Base-by-base conservation (phyloP, 2,113 vertebrate species). In the Daubentonia madagascariensis region DNA sequence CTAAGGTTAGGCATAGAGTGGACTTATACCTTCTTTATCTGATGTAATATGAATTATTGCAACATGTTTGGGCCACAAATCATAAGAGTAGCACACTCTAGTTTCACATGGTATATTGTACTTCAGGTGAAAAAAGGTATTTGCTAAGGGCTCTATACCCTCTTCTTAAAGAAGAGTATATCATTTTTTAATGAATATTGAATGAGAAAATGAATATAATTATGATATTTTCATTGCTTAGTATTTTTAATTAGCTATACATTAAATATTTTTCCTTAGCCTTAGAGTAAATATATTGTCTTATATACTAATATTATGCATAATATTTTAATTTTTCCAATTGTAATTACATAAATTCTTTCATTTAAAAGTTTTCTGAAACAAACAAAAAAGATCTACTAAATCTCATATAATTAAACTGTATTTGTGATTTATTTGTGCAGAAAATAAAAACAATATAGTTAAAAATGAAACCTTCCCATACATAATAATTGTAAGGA, bases 311-410 rank as follows among this genome's bases (percentile, higher is more conserved):
- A 61, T 75, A 73, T 22, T 83, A 73, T 85, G 35, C 50, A 86
- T 13, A 43, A 5, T 30, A 52, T 86, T 91, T 86, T 43, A 89
- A 78, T 83, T 95, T 83, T 94, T 86, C 35, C n/a, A 90, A 92
- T 67, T 52, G 28, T 63, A 63, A 63, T 30, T 63, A 28, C 25
- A 30, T 63, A 63, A 14, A 32, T 85, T 83, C 3, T 80, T 89
- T 78, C 30, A 75, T 48, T 89, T 54, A 28, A 92, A 91, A 45
- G 4, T 59, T 85, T 96, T n/a, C 52, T 61, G 17, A 78, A 91
- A 67, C 28, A 50, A 76, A 80, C 12, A 95, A 30, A 70, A 37
- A 85, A 3, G 11, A 61, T 1, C 11, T 54, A 63, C 17, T 84
- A 85, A 72, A 54, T 57, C 50, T 59, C 83, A 17, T 48, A 75